phyloP scores from a whole-genome alignment of 1,140 invertebrate genomes.

The Bombus fervidus region DNA sequence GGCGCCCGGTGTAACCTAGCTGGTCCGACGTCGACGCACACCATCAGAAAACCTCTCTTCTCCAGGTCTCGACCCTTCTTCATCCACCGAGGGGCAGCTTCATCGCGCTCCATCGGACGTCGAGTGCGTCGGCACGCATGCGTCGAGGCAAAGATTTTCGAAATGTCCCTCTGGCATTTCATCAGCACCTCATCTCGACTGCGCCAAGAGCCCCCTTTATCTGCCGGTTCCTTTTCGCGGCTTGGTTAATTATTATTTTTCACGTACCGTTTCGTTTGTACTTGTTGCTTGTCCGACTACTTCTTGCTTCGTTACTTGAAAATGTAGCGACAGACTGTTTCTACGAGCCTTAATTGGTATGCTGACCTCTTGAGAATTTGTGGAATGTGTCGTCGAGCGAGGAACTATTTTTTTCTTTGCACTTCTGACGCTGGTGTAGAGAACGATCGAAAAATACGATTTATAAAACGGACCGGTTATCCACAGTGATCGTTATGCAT shows the following conservation, averaged over 20 bases:
- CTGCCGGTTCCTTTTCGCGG: background rate
- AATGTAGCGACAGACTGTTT: background rate
- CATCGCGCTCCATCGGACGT: conserved; percentile 62
- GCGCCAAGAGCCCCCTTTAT: background rate
- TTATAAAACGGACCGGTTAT: background rate
- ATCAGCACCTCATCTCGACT: background rate
- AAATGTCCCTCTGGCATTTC: conserved; percentile 68
- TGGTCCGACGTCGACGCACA: conserved; percentile 5
- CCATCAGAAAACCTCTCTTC: conserved; percentile 28
- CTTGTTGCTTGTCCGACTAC: background rate
- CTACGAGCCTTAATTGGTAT: conserved; percentile 25
- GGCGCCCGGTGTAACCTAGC: conserved; percentile 15
- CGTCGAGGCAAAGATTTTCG: conserved; percentile 77
- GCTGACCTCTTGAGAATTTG: conserved; percentile 14
- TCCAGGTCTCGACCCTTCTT: conserved; percentile 45
- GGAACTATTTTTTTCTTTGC: background rate
- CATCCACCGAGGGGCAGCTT: conserved; percentile 54
- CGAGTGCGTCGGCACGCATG: conserved; percentile 69
- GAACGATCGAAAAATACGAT: background rate
- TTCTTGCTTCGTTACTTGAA: background rate
- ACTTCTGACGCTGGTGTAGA: too few species aligned
- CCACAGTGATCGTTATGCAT: background rate
- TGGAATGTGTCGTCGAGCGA: conserved; percentile 5
- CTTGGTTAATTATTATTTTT: conserved; percentile 15
- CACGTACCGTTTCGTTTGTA: background rate